phyloP scores from a whole-genome alignment of 2,888 invertebrate genomes.

The Listrodromus nycthemerus region DNA sequence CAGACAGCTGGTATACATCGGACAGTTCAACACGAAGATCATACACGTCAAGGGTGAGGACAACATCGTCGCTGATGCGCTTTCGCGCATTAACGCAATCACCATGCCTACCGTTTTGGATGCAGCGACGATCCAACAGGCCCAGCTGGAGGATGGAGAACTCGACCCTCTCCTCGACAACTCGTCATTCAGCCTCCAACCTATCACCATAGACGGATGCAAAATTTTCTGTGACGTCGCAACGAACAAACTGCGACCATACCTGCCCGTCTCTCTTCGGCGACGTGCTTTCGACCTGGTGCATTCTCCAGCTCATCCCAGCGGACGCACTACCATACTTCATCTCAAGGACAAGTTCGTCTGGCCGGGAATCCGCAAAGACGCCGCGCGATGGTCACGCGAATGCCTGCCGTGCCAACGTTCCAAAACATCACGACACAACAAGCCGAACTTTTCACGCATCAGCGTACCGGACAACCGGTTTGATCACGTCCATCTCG shows the following conservation, averaged over 20 bases:
- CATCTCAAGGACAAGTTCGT: constrained; percentile 34
- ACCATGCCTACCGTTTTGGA: no score
- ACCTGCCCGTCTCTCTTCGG: constrained; percentile 43
- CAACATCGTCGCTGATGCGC: constrained; percentile 71
- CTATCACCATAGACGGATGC: no score
- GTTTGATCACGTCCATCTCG: constrained; percentile 66
- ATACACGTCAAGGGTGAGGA: constrained; percentile 48
- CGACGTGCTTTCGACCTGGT: constrained; percentile 61
- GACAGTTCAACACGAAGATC: constrained; percentile 59
- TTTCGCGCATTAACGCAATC: constrained; percentile 68
- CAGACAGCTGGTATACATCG: constrained; percentile 59
- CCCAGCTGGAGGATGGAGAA: no score
- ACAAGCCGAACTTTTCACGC: constrained; percentile 19
- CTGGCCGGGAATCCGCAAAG: constrained; percentile 39
- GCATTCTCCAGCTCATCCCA: constrained; percentile 50
- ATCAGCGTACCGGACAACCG: constrained; percentile 34
- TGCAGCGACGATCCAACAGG: no score
- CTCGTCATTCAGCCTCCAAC: no score
- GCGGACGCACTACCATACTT: constrained; percentile 27
- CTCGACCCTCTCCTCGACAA: no score
- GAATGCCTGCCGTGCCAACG: constrained; percentile 35
- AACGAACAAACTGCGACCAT: constrained; percentile 4
- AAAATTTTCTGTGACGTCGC: constrained; percentile 12
- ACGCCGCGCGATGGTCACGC: constrained; percentile 22
- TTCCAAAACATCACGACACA: constrained; percentile 35